Base-by-base conservation (phyloP, 2,888 invertebrate species). In the Meloe dianella region DNA sequence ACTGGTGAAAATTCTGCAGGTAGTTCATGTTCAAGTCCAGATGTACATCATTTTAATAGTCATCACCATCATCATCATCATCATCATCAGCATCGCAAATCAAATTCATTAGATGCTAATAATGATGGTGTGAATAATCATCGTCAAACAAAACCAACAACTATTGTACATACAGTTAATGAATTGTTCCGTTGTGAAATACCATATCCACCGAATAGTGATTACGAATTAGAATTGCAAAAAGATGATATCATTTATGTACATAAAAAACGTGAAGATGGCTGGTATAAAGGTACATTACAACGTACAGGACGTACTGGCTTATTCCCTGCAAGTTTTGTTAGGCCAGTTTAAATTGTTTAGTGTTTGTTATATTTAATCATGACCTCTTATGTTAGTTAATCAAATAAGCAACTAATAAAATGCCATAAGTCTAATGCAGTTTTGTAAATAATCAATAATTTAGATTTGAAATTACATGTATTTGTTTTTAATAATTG, bases 291-390 rank as follows among this genome's bases (percentile, higher is more conserved):
- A 81, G 97, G 97, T 22, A 96, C 95, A 0, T 89, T 94, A 74
- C 92, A 94, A 74, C 88, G 95, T 64, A 96, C 95, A 1, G 96
- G 96, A 41, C 92, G 94, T 76, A 94, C 94, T 5, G 97, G 97
- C n/a, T 87, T 97, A 56, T 97, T 97, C 85, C 97, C 97, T 1
- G 95, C 96, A 60, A 96, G 95, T 80, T 97, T 97, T 85, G 97
- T 96, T 17, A 58, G 61, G 35, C 67, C 67, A 14, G 67, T 64
- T 29, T 67, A 54, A 67, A 41, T 12, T 41, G 35, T 41, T 56
- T 20, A 38, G 10, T 20, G 30, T 58, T 9, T 41, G 8, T 9
- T 57, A 64, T 64, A 61, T 51, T 61, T 61, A 65, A 51, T 61
- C 63, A 63, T 67, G 63, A 61, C 61, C 59, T 47, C 61, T 62